Evolutionary conservation across 2,797 vertebrate species (phyloP).

Genomic region (Thamnophis elegans): DNA sequence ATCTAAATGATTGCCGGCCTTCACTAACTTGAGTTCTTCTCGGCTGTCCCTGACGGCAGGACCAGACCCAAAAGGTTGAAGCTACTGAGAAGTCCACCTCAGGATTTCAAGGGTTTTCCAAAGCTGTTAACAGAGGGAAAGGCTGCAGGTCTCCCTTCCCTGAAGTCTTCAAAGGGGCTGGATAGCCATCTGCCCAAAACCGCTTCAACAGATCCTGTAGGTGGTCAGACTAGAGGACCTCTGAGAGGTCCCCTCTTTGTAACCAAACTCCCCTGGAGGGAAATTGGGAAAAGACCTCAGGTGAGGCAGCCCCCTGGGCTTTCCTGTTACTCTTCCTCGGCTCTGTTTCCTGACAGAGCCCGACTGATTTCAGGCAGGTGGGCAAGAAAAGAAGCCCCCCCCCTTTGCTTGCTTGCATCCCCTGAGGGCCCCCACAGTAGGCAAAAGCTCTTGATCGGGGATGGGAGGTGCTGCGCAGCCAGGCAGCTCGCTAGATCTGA

Average conservation of each 20-base stretch:
- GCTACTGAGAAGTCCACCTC: neutral
- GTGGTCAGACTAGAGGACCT: neutral
- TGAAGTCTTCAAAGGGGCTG: neutral
- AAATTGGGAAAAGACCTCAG: conserved; percentile 41
- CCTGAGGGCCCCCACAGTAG: conserved; percentile 59
- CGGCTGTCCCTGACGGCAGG: neutral
- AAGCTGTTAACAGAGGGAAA: neutral
- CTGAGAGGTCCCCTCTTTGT: conserved; percentile 14
- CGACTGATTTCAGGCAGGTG: conserved; percentile 41
- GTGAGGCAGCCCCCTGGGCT: conserved; percentile 40
- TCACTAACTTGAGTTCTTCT: neutral
- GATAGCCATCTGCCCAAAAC: neutral
- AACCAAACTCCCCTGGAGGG: conserved; percentile 49
- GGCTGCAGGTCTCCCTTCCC: neutral
- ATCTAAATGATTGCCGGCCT: neutral
- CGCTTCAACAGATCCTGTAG: neutral
- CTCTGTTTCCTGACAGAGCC: conserved; percentile 60
- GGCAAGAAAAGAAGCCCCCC: conserved; percentile 34
- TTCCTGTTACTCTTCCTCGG: conserved; percentile 57
- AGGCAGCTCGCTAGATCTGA: conserved; percentile 46
- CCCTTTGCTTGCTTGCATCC: conserved; percentile 26
- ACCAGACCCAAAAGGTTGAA: neutral
- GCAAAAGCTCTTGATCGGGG: conserved; percentile 52
- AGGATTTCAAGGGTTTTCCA: neutral
- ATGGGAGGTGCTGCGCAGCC: conserved; percentile 66